Evolutionary conservation across 2,113 vertebrate species (phyloP).

Genomic region (Riparia riparia): DNA sequence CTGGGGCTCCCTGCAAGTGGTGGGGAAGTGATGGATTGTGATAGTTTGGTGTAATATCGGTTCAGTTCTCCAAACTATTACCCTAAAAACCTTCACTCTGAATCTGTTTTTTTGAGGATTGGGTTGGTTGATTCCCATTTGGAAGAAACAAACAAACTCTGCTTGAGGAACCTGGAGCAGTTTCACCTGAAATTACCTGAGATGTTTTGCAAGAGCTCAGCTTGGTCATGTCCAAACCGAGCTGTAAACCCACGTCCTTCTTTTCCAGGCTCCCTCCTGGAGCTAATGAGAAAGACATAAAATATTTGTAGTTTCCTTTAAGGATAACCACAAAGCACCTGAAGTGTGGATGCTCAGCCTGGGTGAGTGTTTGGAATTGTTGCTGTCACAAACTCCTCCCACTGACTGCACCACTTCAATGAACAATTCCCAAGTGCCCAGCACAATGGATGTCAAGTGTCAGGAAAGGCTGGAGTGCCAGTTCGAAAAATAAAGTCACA

Average conservation of each 20-base stretch:
- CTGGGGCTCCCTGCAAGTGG: background rate
- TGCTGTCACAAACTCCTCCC: background rate
- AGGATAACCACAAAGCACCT: background rate
- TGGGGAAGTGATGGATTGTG: background rate
- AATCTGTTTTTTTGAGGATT: background rate
- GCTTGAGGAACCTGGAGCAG: fast-evolving
- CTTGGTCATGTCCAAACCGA: background rate
- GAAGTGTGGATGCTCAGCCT: background rate
- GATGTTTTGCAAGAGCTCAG: background rate
- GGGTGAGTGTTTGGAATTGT: background rate
- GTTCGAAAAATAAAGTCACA: background rate
- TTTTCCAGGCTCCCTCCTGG: background rate
- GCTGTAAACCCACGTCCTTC: background rate
- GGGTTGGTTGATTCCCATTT: background rate
- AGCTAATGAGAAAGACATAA: background rate
- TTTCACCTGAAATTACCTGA: background rate
- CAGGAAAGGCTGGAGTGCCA: background rate
- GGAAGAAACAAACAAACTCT: background rate
- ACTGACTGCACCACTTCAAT: background rate
- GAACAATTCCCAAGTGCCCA: background rate
- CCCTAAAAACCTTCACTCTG: background rate
- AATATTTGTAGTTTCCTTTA: background rate
- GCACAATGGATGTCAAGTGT: background rate
- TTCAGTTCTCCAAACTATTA: background rate
- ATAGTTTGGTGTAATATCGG: background rate